Conservation (phyloP, 2,888 invertebrate genomes). For the Drosophila leonis region DNA sequence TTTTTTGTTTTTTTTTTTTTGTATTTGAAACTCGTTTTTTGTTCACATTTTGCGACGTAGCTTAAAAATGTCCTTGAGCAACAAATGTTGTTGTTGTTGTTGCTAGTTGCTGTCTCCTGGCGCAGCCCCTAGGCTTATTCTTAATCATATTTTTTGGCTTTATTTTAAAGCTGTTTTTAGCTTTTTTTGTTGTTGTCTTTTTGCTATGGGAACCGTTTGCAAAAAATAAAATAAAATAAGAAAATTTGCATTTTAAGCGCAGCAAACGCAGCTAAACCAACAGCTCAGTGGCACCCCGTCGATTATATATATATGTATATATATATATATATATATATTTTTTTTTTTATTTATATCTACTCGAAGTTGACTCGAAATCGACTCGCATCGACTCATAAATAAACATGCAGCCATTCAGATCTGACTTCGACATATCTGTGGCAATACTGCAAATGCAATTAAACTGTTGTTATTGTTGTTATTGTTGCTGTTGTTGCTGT, state of each 20-base stretch:
- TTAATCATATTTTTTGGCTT: neutral
- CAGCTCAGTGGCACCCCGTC: slow-evolving; percentile 36
- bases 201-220: slow-evolving; percentile 35
- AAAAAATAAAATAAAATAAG: slow-evolving; percentile 3
- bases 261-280: slow-evolving; percentile 32
- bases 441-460: slow-evolving; percentile 56
- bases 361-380: slow-evolving; percentile 32
- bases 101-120: slow-evolving; percentile 42
- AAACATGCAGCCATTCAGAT: slow-evolving; percentile 62
- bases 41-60: slow-evolving; percentile 58
- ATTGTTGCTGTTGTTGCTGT: slow-evolving; percentile 13
- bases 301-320: slow-evolving; percentile 3
- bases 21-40: slow-evolving; percentile 65
- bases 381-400: slow-evolving; percentile 66
- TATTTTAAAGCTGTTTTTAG: neutral
- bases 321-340: neutral
- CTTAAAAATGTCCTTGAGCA: slow-evolving; percentile 67
- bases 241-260: slow-evolving; percentile 60
- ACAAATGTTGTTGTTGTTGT: slow-evolving; percentile 36
- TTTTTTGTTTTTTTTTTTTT: slow-evolving; percentile 11
- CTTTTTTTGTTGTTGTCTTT: slow-evolving; percentile 10
- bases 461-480: slow-evolving; percentile 35
- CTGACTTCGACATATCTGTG: slow-evolving; percentile 51
- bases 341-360: neutral
- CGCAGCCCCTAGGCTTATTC: slow-evolving; percentile 34